A percentile compares a stretch with the other conserved stretches of the same genome.
Evolutionary conservation across 1,140 invertebrate species (phyloP).

Genomic region (Drosophila repleta): DNA sequence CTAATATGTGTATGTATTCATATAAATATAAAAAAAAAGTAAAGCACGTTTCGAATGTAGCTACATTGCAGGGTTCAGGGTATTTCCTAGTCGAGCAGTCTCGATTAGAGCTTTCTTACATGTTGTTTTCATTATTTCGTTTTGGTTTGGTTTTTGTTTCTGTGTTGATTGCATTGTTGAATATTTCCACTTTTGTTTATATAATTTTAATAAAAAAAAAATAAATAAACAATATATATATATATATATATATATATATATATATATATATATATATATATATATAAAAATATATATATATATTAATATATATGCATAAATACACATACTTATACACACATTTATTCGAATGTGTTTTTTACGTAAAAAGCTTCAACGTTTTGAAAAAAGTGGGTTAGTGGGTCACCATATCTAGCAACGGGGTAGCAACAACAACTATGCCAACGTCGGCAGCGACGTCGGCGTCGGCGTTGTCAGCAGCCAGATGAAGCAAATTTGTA

Average conservation of each 20-base stretch:
- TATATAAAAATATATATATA: slow-evolving; percentile 24
- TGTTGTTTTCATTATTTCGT: slow-evolving; percentile 74
- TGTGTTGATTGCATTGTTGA: slow-evolving; percentile 82
- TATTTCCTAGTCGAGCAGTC: no score
- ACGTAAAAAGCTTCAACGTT: slow-evolving; percentile 75
- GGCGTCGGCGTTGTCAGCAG: slow-evolving; percentile 51
- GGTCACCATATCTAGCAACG: slow-evolving; percentile 84
- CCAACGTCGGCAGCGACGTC: slow-evolving; percentile 30
- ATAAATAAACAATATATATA: slow-evolving; percentile 35
- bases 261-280: slow-evolving; percentile 19
- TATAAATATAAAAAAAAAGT: no score
- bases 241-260: background rate
- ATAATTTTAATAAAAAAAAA: slow-evolving; percentile 81
- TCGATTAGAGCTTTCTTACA: no score
- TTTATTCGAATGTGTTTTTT: slow-evolving; percentile 13
- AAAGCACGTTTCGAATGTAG: no score
- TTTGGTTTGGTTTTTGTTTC: slow-evolving; percentile 61
- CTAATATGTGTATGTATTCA: no score
- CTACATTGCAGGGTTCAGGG: no score
- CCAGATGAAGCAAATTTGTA: slow-evolving; percentile 63
- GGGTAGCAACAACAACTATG: slow-evolving; percentile 33
- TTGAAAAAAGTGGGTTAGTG: slow-evolving; percentile 83
- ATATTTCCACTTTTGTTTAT: slow-evolving; percentile 83
- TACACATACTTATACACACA: slow-evolving; percentile 1
- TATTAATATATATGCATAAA: background rate